Conservation (phyloP, 2,113 vertebrate genomes). For the Illadopsis cleaveri region DNA sequence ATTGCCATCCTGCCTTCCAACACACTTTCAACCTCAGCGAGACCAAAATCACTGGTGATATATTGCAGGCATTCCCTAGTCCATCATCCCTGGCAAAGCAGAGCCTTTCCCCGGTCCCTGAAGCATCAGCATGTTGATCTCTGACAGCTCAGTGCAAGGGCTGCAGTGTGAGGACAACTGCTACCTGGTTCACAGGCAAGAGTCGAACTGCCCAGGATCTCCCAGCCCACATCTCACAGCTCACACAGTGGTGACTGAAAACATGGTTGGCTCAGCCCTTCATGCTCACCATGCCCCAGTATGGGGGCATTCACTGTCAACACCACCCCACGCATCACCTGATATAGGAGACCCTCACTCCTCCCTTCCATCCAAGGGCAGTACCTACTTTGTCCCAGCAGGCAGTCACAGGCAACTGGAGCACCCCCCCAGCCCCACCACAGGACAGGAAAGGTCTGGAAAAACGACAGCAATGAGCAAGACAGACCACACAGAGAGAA, state of each 20-base stretch:
- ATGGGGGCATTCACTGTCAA: background rate
- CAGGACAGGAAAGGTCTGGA: background rate
- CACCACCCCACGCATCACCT: background rate
- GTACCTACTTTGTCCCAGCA: background rate
- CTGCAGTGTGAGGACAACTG: background rate
- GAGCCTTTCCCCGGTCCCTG: background rate
- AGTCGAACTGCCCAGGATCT: fast-evolving
- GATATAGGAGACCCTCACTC: background rate
- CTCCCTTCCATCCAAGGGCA: fast-evolving
- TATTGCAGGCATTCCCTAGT: background rate
- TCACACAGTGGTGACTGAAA: background rate
- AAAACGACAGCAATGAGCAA: background rate
- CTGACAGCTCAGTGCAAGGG: background rate
- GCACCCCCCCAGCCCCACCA: background rate
- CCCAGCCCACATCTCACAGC: background rate
- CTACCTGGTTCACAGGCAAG: background rate
- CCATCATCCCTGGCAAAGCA: background rate
- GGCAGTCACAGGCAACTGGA: background rate
- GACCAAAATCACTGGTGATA: background rate
- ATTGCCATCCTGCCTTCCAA: background rate
- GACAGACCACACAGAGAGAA: background rate
- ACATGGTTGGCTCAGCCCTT: fast-evolving
- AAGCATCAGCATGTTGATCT: background rate
- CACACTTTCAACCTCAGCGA: fast-evolving
- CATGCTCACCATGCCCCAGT: background rate